Conservation (phyloP, 37 sponge, comb jelly and placozoan species). For the Cladorhizidae sp. region DNA sequence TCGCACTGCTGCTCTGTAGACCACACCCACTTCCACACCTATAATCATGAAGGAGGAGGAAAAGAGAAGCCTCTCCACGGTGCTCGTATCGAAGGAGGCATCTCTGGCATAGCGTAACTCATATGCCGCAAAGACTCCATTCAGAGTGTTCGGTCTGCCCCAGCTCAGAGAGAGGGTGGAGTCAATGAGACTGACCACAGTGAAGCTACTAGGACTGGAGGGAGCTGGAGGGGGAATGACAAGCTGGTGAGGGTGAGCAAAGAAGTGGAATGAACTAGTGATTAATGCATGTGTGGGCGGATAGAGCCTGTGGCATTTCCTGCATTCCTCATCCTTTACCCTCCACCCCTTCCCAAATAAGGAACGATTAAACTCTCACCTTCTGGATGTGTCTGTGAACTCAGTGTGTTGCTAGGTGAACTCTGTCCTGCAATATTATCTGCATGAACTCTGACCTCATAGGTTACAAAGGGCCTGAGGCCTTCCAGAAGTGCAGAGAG, state of each 20-base stretch:
- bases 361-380: slow-evolving; percentile 8
- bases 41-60: slow-evolving; percentile 13
- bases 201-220: slow-evolving; percentile 43
- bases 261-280: no score
- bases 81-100: neutral
- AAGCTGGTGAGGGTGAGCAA: no score
- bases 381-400: slow-evolving; percentile 39
- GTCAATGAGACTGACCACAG: slow-evolving; percentile 23
- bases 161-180: slow-evolving; percentile 52
- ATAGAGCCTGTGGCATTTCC: neutral
- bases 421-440: slow-evolving; percentile 53
- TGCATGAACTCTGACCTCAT: slow-evolving; percentile 48
- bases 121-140: slow-evolving; percentile 55
- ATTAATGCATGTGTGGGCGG: neutral
- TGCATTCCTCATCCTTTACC: neutral
- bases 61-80: neutral
- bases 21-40: slow-evolving; percentile 20
- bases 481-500: neutral
- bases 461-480: slow-evolving; percentile 49
- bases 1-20: slow-evolving; percentile 46
- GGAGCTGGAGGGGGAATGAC: slow-evolving; percentile 46
- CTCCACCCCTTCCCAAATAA: neutral
- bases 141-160: slow-evolving; percentile 52
- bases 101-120: slow-evolving; percentile 30
- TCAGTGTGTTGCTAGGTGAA: slow-evolving; percentile 21